Percentiles rank a stretch among this genome's conserved stretches.
Conservation (phyloP, 2,113 vertebrate species). For the Lichenostomus cassidix region DNA sequence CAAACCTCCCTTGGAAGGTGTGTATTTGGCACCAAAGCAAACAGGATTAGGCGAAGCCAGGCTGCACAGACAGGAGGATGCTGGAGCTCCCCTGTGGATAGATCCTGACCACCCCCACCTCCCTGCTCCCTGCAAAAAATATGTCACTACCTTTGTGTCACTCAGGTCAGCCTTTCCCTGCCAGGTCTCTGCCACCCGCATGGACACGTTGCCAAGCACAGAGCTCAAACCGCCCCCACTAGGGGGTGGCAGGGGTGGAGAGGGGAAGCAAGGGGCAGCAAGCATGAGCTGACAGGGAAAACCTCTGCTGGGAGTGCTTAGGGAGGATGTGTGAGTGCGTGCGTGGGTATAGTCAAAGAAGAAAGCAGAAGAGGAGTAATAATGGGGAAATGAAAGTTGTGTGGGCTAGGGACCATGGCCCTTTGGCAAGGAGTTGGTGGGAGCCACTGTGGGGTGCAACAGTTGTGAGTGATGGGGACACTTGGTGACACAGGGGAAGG, state of each 20-base stretch:
- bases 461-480: not conserved
- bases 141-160: accelerated
- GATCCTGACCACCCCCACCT: not conserved
- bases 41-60: not conserved
- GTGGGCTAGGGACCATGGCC: not conserved
- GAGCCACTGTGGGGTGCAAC: not conserved
- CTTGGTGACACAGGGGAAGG: not conserved
- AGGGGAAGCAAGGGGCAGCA: not conserved
- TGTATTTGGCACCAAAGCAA: not conserved
- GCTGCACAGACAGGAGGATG: no score
- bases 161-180: not conserved
- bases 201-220: not conserved
- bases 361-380: not conserved
- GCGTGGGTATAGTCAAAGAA: not conserved
- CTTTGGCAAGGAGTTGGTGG: not conserved
- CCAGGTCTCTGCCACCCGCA: not conserved
- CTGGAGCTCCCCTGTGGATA: not conserved
- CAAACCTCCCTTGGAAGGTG: not conserved
- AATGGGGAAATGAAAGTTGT: not conserved
- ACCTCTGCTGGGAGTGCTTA: not conserved
- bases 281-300: not conserved
- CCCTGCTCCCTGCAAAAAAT: not conserved
- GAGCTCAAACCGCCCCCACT: not conserved
- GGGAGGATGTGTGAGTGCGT: accelerated
- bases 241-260: not conserved